phyloP scores from a whole-genome alignment of 1,140 invertebrate genomes.

The Hyposmocoma kahamanoa region DNA sequence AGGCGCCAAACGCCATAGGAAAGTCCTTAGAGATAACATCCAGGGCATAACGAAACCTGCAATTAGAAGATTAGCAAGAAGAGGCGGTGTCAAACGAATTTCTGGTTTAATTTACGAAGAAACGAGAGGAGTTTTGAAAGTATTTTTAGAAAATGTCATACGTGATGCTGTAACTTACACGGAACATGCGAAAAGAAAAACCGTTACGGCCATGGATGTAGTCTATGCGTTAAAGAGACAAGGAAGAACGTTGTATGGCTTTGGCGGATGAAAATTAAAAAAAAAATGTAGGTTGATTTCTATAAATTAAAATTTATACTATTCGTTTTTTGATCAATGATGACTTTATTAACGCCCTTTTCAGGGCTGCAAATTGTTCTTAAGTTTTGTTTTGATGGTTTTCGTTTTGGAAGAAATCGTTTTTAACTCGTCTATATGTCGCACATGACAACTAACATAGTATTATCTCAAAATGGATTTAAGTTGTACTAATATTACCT shows the following conservation, averaged over 20 bases:
- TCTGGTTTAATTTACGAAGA: constrained; percentile 29
- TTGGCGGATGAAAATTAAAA: constrained; percentile 72
- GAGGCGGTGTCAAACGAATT: constrained; percentile 82
- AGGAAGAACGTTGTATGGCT: constrained; percentile 79
- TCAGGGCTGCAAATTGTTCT: constrained; percentile 30
- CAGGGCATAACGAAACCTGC: constrained; percentile 53
- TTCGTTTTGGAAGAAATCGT: no score
- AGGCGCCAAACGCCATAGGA: constrained; percentile 80
- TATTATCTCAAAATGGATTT: no score
- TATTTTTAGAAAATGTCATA: constrained; percentile 87
- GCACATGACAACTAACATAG: no score
- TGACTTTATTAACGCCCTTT: constrained; percentile 40
- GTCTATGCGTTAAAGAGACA: constrained; percentile 88
- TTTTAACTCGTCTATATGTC: no score
- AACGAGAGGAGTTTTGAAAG: constrained; percentile 76
- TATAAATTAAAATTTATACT: not conserved
- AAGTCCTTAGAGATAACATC: constrained; percentile 81
- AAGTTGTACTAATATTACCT: no score
- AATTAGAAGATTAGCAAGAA: constrained; percentile 76
- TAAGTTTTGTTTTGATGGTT: no score
- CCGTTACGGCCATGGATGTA: constrained; percentile 89
- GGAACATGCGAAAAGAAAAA: constrained; percentile 87
- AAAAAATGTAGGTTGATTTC: not conserved
- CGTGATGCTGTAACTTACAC: constrained; percentile 87
- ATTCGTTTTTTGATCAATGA: not conserved